phyloP scores from a whole-genome alignment of 2,797 vertebrate genomes.

The Morelia viridis region DNA sequence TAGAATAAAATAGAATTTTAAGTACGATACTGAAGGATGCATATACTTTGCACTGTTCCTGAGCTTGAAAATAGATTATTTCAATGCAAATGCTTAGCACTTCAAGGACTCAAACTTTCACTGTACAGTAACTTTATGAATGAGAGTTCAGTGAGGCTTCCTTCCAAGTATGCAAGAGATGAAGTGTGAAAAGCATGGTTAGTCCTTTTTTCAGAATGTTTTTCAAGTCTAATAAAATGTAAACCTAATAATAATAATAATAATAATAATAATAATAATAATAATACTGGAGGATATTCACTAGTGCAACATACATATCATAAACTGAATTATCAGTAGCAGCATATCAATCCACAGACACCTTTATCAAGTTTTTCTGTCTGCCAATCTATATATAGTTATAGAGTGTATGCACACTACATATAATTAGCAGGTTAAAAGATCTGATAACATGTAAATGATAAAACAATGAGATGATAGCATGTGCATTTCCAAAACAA shows the following conservation, averaged over 20 bases:
- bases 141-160: background rate
- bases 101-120: background rate
- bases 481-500: background rate
- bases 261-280: background rate
- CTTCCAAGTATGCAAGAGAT: background rate
- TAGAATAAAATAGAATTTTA: background rate
- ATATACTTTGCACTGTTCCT: background rate
- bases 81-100: background rate
- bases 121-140: background rate
- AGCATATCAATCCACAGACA: background rate
- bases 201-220: background rate
- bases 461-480: background rate
- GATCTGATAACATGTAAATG: background rate
- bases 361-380: conserved; percentile 18
- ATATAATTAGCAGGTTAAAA: background rate
- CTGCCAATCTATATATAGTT: background rate
- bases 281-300: background rate
- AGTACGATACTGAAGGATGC: background rate
- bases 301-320: rapidly evolving
- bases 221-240: conserved; percentile 25
- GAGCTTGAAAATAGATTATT: background rate
- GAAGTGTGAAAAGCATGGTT: background rate
- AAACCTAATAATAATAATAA: background rate
- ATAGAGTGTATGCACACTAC: background rate
- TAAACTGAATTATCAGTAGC: background rate